Base-by-base conservation (phyloP, 1,140 invertebrate species). In the Radopholus similis region DNA sequence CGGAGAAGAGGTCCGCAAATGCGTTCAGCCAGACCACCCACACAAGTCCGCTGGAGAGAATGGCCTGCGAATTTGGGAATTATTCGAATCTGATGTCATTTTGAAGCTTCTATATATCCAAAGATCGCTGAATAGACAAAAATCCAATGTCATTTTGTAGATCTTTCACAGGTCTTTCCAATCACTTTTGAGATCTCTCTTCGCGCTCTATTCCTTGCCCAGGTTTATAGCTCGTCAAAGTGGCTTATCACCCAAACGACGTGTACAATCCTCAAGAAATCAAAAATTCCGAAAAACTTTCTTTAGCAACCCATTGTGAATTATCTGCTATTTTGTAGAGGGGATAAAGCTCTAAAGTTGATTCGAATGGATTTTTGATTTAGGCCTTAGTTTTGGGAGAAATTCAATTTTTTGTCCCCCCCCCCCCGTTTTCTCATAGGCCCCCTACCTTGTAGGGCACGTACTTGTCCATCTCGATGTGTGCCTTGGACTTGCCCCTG, bases 1-100 rank as follows among this genome's bases (percentile, higher is more conserved):
- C 74, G 8, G 73, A 56, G 26, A 73, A 32, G 4, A 74, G 18
- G 51, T 74, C 72, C 15, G 74, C 72, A 35, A 74, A 74, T 15
- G 72, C 58, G 40, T 74, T 74, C 13, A 77, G 44, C 70, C 70
- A 74, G 55, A 78, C 56, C 35, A 66, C 26, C 59, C 69, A 73
- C 55, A 76, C 40, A 1, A 74, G 4, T 13, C 34, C n/a, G 30
- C 28, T 64, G 13, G 26, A 44, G 18, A 65, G 37, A 34, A 74
- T 74, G 51, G 23, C 47, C 64, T 57, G 11, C 34, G 40, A 55
- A 35, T 30, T 32, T 64, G 15, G 55, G 54, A 8, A 64, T 64
- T 28, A 18, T 64, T 15, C 21, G n/a, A 42, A 15, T 42, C 40
- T 42, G 13, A 42, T 42, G n/a, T 15, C 13, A 42, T 15, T 15